A percentile compares a stretch with the other conserved stretches of the same genome.
Conservation (phyloP, 2,113 vertebrate species). For the Monopterus albus region DNA sequence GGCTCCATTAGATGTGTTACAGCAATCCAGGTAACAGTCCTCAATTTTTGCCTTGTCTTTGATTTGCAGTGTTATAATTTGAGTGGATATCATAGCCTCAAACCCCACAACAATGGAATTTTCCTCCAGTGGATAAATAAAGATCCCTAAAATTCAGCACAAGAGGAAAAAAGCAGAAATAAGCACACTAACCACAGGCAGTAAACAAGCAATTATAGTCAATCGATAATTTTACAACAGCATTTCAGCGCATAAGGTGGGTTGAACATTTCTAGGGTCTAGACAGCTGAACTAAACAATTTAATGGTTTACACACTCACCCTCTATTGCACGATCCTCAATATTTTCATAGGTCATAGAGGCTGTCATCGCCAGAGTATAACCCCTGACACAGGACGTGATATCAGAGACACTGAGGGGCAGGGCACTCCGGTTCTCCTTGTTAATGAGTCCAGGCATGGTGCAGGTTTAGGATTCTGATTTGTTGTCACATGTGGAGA, state of each 20-base stretch:
- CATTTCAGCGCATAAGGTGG: not conserved
- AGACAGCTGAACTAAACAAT: not conserved
- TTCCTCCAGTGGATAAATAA: constrained; percentile 94
- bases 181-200: not conserved
- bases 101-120: constrained; percentile 90
- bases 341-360: constrained; percentile 94
- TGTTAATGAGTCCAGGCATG: constrained; percentile 95
- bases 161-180: not conserved
- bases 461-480: constrained; percentile 60
- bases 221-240: constrained; percentile 16
- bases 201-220: not conserved
- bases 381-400: constrained; percentile 92
- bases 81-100: constrained; percentile 87
- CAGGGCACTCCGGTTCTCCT: constrained; percentile 79
- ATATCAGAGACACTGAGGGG: constrained; percentile 90
- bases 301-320: constrained; percentile 71
- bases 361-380: constrained; percentile 92
- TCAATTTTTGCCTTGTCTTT: constrained; percentile 94
- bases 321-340: constrained; percentile 89
- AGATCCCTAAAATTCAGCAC: constrained; percentile 84
- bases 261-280: not conserved
- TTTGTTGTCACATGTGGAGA: constrained; percentile 28
- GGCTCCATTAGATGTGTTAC: constrained; percentile 70
- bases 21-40: constrained; percentile 77
- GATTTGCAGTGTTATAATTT: constrained; percentile 90